Conservation (phyloP, 1,140 invertebrate genomes). For the honey bee (Apis mellifera) region DNA sequence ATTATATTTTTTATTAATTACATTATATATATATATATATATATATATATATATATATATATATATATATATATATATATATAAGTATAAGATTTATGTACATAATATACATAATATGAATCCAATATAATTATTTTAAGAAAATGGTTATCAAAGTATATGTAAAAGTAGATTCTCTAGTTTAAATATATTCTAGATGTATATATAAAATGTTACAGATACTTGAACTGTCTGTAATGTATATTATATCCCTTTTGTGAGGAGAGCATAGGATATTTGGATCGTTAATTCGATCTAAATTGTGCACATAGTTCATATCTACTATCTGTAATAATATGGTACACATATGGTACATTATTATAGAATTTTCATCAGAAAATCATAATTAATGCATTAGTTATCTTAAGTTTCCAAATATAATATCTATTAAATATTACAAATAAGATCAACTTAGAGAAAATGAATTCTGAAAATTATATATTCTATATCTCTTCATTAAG, state of each 20-base stretch:
- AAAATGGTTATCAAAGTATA: too few relatives aligned
- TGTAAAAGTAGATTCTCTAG: too few relatives aligned
- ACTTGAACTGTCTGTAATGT: background rate
- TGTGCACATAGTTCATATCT: constrained; percentile 20
- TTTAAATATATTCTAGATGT: background rate
- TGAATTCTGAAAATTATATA: background rate
- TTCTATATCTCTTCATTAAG: too few relatives aligned
- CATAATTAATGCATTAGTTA: background rate
- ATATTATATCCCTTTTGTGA: background rate
- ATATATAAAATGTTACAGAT: background rate
- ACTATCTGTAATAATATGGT: constrained; percentile 13
- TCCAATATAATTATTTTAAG: too few relatives aligned
- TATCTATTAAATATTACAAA: background rate
- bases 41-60: background rate
- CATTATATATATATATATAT: background rate
- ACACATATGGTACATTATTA: background rate
- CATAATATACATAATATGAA: too few relatives aligned
- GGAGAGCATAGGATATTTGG: constrained; percentile 18
- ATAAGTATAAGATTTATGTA: background rate
- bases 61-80: background rate
- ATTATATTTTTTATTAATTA: too few relatives aligned
- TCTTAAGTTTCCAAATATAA: background rate
- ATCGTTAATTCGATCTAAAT: constrained; percentile 27
- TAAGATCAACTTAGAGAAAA: background rate
- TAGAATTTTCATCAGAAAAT: constrained; percentile 2